phyloP scores from a whole-genome alignment of 2,797 vertebrate species.

The Melanotaenia maccullochi region DNA sequence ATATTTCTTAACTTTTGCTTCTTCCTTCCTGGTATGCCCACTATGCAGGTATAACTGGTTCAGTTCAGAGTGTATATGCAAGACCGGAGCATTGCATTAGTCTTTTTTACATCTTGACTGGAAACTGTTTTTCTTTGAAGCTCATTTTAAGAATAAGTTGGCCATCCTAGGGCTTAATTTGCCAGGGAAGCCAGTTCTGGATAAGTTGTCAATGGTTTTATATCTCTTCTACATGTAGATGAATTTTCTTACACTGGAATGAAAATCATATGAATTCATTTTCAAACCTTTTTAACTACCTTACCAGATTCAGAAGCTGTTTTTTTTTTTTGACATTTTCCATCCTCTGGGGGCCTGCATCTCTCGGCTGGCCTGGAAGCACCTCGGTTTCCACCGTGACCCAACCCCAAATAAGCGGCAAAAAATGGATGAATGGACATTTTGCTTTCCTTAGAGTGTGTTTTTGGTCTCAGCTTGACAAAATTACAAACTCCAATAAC shows the following conservation, averaged over 20 bases:
- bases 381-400: too few species aligned
- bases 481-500: background rate
- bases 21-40: background rate
- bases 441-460: background rate
- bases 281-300: background rate
- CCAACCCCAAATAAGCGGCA: too few species aligned
- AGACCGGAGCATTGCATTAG: too few species aligned
- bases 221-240: background rate
- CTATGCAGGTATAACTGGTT: background rate
- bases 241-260: conserved; percentile 1
- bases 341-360: too few species aligned
- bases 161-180: background rate
- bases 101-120: background rate
- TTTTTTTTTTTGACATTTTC: background rate
- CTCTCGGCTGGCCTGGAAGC: too few species aligned
- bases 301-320: background rate
- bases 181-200: background rate
- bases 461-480: background rate
- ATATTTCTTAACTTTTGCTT: background rate
- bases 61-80: background rate
- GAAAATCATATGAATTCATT: background rate
- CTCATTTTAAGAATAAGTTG: background rate
- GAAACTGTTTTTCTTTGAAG: background rate
- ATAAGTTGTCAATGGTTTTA: background rate
- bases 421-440: too few species aligned